phyloP scores from a whole-genome alignment of 2,113 vertebrate genomes.

The Toxotes jaculatrix region DNA sequence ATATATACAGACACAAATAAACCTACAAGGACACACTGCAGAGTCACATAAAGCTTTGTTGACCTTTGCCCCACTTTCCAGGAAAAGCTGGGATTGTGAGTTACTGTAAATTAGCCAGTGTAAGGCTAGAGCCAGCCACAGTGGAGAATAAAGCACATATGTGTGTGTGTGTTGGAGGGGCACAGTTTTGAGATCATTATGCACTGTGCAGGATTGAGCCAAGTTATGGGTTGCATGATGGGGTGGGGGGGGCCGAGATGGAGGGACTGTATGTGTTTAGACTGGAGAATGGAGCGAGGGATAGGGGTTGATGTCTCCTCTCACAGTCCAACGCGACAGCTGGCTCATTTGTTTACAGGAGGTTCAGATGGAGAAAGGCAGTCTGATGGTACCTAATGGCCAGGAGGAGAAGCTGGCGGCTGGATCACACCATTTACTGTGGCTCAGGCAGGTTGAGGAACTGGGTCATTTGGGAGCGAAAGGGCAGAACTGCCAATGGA shows the following conservation, averaged over 20 bases:
- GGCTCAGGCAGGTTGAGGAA: conserved; percentile 20
- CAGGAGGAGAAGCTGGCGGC: conserved; percentile 13
- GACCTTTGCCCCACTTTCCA: conserved; percentile 70
- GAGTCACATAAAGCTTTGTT: conserved; percentile 32
- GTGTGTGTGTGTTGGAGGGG: conserved; percentile 6
- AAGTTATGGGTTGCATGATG: conserved; percentile 19
- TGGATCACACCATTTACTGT: conserved; percentile 38
- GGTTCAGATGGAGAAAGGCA: conserved; percentile 34
- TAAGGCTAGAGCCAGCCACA: background rate
- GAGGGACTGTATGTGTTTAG: conserved; percentile 22
- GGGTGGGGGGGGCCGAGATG: background rate
- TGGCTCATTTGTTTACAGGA: conserved; percentile 49
- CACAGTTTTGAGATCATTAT: conserved; percentile 18
- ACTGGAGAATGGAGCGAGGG: conserved; percentile 17
- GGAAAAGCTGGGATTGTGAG: conserved; percentile 24
- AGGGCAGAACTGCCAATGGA: conserved; percentile 29
- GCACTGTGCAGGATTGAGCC: conserved; percentile 10
- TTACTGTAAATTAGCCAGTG: conserved; percentile 38
- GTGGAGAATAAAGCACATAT: conserved; percentile 1
- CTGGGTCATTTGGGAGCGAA: conserved; percentile 48
- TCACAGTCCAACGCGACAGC: conserved; percentile 4
- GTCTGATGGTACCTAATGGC: conserved; percentile 31
- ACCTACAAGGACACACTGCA: conserved; percentile 31
- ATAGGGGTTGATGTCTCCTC: conserved; percentile 31
- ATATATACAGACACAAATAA: conserved; percentile 24